These are phyloP conservation scores for Tyto alba DNA, from an alignment of 2,113 vertebrate species.

Conservation along the genomic window DNA sequence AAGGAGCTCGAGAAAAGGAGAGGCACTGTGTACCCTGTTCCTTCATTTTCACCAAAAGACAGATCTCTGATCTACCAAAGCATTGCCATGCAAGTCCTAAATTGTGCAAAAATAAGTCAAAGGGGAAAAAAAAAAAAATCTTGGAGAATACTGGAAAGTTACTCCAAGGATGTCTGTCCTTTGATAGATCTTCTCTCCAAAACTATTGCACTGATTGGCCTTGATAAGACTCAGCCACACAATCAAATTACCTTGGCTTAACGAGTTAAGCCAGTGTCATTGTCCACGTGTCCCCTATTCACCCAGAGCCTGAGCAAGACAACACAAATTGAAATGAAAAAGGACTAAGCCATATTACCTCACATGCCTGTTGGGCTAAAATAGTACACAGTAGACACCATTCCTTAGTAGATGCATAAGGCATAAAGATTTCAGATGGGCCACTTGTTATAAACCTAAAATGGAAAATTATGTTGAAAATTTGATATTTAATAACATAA, in stretches of 20 bases:
- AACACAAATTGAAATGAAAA: background rate
- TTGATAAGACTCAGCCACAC: background rate
- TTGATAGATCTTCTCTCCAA: background rate
- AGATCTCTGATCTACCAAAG: background rate
- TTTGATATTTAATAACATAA: background rate
- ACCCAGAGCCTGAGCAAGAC: background rate
- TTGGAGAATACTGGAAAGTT: background rate
- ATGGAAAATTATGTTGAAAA: background rate
- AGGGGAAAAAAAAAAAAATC: background rate
- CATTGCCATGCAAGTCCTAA: background rate
- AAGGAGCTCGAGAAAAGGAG: background rate
- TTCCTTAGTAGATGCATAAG: background rate
- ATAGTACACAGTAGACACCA: background rate
- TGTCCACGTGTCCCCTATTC: background rate
- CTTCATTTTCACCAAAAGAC: background rate
- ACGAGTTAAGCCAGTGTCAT: background rate
- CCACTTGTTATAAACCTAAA: background rate
- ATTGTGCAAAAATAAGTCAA: background rate
- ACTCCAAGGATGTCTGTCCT: background rate
- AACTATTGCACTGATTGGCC: background rate
- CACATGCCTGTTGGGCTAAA: background rate
- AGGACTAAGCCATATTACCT: background rate
- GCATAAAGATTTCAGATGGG: background rate
- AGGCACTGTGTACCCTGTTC: background rate
- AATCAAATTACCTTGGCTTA: conserved; percentile 12